Conservation (phyloP, 1,140 invertebrate species). For the Drosophila sp. region DNA sequence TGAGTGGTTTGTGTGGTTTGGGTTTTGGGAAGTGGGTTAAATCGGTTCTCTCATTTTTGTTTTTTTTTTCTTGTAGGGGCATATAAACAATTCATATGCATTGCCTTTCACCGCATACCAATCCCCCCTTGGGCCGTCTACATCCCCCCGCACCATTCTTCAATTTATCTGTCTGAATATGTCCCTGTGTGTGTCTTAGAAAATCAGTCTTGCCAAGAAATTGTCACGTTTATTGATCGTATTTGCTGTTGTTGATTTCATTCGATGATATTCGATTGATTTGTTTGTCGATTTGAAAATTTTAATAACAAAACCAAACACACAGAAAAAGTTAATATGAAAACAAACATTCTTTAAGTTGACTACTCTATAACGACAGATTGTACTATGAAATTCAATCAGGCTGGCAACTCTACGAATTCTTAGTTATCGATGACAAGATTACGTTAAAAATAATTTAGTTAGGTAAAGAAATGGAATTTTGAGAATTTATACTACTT, state of each 20-base stretch:
- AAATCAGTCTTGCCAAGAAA: conserved; percentile 52
- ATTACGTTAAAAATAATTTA: too few relatives aligned
- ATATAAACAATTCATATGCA: conserved; percentile 60
- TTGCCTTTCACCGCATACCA: not conserved
- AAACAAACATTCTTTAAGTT: too few relatives aligned
- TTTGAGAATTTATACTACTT: too few relatives aligned
- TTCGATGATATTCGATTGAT: conserved; percentile 22
- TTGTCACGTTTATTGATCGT: conserved; percentile 53
- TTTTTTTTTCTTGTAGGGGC: conserved; percentile 5
- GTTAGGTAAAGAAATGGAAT: too few relatives aligned
- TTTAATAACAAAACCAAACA: conserved; percentile 18
- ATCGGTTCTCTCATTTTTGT: conserved; percentile 11
- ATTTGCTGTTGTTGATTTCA: conserved; percentile 22
- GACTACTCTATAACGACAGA: too few relatives aligned
- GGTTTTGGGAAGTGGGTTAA: conserved; percentile 36
- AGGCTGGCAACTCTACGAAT: too few relatives aligned
- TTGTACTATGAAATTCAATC: too few relatives aligned
- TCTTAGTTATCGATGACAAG: too few relatives aligned
- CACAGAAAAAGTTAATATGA: not conserved
- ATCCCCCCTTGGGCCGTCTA: not conserved
- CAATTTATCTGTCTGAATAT: conserved; percentile 2
- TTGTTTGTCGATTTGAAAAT: conserved; percentile 10
- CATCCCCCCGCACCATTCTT: not conserved
- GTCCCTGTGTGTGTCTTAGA: conserved; percentile 5
- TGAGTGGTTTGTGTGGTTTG: conserved; percentile 30